Evolutionary conservation across 2,113 vertebrate species (phyloP).

Genomic region (Saguinus imperator): DNA sequence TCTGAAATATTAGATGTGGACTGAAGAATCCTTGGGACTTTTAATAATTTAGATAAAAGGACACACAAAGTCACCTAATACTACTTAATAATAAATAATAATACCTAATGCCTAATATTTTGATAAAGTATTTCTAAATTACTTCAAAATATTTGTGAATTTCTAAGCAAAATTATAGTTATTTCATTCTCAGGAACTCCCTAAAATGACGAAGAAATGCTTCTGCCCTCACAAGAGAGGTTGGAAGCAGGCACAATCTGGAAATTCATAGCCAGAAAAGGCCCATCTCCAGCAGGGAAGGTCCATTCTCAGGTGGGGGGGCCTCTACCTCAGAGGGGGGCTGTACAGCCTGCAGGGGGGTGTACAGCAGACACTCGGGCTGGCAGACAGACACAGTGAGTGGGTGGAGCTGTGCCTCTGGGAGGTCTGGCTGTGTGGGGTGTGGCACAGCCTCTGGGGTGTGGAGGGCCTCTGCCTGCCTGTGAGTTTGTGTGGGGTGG

Average conservation of each 20-base stretch:
- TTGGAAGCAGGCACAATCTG: background rate
- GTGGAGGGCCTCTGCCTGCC: background rate
- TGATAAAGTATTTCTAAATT: background rate
- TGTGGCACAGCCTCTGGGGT: too few species aligned
- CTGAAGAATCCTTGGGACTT: background rate
- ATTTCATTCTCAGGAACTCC: background rate
- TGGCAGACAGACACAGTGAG: too few species aligned
- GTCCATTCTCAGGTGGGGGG: background rate
- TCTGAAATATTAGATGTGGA: background rate
- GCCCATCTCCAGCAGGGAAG: accelerated
- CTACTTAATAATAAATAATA: background rate
- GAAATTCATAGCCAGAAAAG: background rate
- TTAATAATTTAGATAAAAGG: background rate
- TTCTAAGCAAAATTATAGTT: background rate
- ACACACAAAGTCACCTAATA: background rate
- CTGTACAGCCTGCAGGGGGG: background rate
- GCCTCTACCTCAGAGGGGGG: background rate
- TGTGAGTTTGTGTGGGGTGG: background rate
- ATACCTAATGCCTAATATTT: background rate
- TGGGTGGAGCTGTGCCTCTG: accelerated
- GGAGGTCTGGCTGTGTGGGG: too few species aligned
- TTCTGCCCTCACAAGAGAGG: background rate
- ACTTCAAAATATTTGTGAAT: background rate
- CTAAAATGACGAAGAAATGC: background rate
- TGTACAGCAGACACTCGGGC: background rate